Base-by-base conservation (phyloP, 2,888 invertebrate species). In the Merodon equestris region DNA sequence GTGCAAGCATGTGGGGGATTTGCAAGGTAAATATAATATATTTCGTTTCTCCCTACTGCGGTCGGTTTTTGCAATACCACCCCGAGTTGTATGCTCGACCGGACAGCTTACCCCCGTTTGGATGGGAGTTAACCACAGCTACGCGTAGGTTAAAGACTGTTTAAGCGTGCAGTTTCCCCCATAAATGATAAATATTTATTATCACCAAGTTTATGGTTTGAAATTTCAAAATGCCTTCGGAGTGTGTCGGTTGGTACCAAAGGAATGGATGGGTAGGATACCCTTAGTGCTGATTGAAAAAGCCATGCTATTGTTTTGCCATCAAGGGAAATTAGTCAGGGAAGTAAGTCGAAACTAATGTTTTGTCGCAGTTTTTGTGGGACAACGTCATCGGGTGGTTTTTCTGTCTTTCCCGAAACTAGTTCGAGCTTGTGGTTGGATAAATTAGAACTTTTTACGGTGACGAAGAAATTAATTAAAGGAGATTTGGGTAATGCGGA, bases 91-190 rank as follows among this genome's bases (percentile, higher is more conserved):
- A 67, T 66, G 63, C 67, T 77, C 57, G 73, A 73, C 77, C 73
- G 73, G 73, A 58, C 73, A 67, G 68, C 67, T 77, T 73, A 77
- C 67, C 73, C 73, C 10, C 73, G 48, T 61, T 77, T 67, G 61
- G 72, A 48, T 63, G 61, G 45, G 61, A 67, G 63, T 61, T 60
- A 77, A 73, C 77, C 73, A 47, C 61, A 27, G 7, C 27, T 27
- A 27, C 27, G 27, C 27, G 7, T 27, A 27, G 27, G 27, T 27
- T 27, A 27, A 27, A 27, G 27, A 27, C 27, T 27, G 27, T 27
- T 27, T 27, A 40, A 40, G 40, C 12, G 10, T 40, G 40, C 12
- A 40, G 10, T 40, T 3, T 40, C 10, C 40, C 9, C 40, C 40
- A 2, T 27, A 27, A 27, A 27, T 27, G 27, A 27, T 27, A 27